Evolutionary conservation across 2,113 vertebrate genomes (phyloP), one percentile per base, ranked within the genome.

Genomic region (Dromiciops gliroides): DNA sequence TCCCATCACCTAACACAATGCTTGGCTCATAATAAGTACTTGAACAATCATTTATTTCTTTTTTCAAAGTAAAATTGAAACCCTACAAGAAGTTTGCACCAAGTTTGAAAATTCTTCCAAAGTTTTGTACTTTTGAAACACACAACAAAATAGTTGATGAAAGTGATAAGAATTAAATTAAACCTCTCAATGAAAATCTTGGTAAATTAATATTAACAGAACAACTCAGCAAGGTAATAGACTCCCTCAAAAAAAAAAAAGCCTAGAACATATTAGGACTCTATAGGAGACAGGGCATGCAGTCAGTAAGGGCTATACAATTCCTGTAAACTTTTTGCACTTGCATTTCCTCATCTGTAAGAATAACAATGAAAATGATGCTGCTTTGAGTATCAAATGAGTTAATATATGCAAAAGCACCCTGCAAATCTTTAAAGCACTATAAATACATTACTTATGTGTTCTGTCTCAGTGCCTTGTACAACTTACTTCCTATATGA

Each of bases 21-120:
- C 51, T 50, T 93, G 26, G 1, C 1, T 0, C 2, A 0, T 48
- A 12, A 47, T 2, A 0, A 3, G n/a, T 37, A 11, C 49, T 49
- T 50, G 49, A 88, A 26, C 37, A 1, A 22, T 23, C 37, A 12
- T 37, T 44, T 14, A 22, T 8, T 60, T 67, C 11, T 14, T 67
- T 83, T 83, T 44, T 22, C 22, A 1, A 22, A 44, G 19, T 19
- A 83, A 83, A 44, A 83, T 16, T 44, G 67, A 75, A 83, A 83
- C 10, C 19, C 67, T 83, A 22, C 19, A 44, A 83, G 53, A 53
- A 26, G 53, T 31, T 31, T 60, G 3, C 9, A 60, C 56, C 56
- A 60, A 56, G 26, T 60, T 14, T 44, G 7, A 37, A 83, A n/a
- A 83, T 22, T 83, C n/a, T 44, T 83, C n/a, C n/a, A 83, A 83